Conservation (phyloP, 1,140 invertebrate genomes). For the Metaphire vulgaris region DNA sequence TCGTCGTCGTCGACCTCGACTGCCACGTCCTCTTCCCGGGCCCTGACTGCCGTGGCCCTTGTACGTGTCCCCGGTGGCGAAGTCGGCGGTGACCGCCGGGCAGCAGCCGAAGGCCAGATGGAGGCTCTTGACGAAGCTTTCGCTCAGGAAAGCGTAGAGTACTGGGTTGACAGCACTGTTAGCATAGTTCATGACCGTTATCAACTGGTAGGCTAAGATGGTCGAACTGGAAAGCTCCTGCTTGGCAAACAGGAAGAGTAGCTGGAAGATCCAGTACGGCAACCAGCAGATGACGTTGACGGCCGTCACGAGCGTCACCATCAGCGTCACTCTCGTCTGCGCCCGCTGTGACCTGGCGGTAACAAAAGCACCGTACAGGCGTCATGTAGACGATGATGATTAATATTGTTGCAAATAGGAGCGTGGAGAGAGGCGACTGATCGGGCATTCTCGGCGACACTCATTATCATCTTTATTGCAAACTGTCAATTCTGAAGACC, state of each 20-base stretch:
- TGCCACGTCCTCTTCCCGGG: background rate
- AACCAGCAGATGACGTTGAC: constrained; percentile 95
- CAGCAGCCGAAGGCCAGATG: constrained; percentile 64
- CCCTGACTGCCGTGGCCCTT: background rate
- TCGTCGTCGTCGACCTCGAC: background rate
- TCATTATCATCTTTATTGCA: too few species aligned
- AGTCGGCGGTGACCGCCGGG: background rate
- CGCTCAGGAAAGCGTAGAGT: constrained; percentile 72
- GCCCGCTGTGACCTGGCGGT: constrained; percentile 58
- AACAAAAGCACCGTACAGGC: too few species aligned
- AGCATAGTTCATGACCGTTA: constrained; percentile 44
- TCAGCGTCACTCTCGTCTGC: constrained; percentile 82
- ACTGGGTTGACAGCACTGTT: constrained; percentile 69
- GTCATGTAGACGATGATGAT: too few species aligned
- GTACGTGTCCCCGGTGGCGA: background rate
- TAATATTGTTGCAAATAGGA: too few species aligned
- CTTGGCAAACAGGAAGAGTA: constrained; percentile 33
- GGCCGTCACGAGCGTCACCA: constrained; percentile 89
- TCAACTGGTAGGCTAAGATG: constrained; percentile 51
- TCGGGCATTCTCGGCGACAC: too few species aligned
- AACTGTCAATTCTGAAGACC: too few species aligned
- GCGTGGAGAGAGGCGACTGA: too few species aligned
- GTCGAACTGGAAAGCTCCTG: constrained; percentile 61
- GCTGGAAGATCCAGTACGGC: constrained; percentile 84
- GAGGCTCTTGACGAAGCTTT: constrained; percentile 66